Base-by-base conservation (phyloP, 1,140 invertebrate species). In the Aricia agestis region DNA sequence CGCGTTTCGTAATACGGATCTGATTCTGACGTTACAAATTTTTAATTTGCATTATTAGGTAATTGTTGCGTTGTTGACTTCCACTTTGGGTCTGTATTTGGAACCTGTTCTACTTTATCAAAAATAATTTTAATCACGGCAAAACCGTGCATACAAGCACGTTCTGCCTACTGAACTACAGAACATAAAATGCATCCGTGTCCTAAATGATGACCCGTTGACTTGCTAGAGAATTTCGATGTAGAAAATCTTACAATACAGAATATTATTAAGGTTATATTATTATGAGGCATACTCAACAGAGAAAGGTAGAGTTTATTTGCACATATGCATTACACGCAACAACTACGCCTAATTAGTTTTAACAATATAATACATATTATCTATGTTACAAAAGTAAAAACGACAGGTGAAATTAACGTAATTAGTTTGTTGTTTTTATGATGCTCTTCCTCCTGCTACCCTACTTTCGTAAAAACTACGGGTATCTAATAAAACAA, bases 331-430 rank as follows among this genome's bases (percentile, higher is more conserved):
- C 45, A 13, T 52, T 52, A 13, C 45, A 52, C 11, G 45, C 45
- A 52, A 52, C 45, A 52, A 52, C 3, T 52, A 52, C 11, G 13
- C 11, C 45, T 52, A 52, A 15, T 52, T 52, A 52, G 13, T 52
- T 52, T 52, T 52, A 52, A 52, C 45, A 52, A 52, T 52, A 52
- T 52, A 52, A 52, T 52, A n/a, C n/a, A n/a, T n/a, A n/a, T n/a
- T n/a, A n/a, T n/a, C n/a, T n/a, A 52, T 13, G 45, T 15, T 52
- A 15, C 45, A 52, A 52, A 52, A 52, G 45, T 52, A 52, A 52
- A 52, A 52, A 11, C 45, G 45, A 52, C 45, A 13, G 45, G 45
- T 52, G 45, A 15, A 52, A 52, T 52, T 11, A 52, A 13, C 45
- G 10, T 52, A 13, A 52, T 52, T 52, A 52, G 0, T 15, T 52